Conservation (phyloP, 2,888 invertebrate species). For the Drosophila macrospina region DNA sequence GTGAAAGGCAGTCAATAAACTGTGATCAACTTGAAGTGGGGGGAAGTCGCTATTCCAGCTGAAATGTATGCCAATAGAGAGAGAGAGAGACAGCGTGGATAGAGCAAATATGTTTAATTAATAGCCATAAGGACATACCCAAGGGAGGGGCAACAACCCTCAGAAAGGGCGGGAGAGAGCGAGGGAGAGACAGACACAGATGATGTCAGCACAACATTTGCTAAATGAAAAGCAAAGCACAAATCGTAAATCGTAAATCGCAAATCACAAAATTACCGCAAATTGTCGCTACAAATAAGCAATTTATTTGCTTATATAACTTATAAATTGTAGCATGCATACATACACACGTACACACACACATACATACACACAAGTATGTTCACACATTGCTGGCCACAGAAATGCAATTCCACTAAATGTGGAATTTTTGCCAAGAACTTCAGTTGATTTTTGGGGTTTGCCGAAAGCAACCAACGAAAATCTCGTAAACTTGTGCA, state of each 20-base stretch:
- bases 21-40: slow-evolving; percentile 55
- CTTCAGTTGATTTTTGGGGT: slow-evolving; percentile 53
- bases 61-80: slow-evolving; percentile 37
- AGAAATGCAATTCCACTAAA: slow-evolving; percentile 60
- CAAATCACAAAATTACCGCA: slow-evolving; percentile 80
- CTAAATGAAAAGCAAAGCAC: slow-evolving; percentile 44
- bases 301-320: slow-evolving; percentile 77
- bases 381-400: slow-evolving; percentile 25
- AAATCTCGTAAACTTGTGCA: slow-evolving; percentile 78
- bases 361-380: too few relatives aligned
- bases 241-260: slow-evolving; percentile 72
- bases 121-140: slow-evolving; percentile 53
- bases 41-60: slow-evolving; percentile 13
- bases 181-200: slow-evolving; percentile 25
- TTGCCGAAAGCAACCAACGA: slow-evolving; percentile 30
- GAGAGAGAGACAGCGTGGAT: slow-evolving; percentile 10
- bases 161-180: neutral
- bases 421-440: slow-evolving; percentile 31
- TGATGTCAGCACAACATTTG: slow-evolving; percentile 63
- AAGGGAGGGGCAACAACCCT: slow-evolving; percentile 33
- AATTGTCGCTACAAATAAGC: slow-evolving; percentile 81
- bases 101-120: slow-evolving; percentile 73
- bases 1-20: slow-evolving; percentile 70
- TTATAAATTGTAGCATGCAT: slow-evolving; percentile 31
- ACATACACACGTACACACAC: slow-evolving; percentile 3